Conservation (phyloP, 2,113 vertebrate species). For the Desmodus rotundus region DNA sequence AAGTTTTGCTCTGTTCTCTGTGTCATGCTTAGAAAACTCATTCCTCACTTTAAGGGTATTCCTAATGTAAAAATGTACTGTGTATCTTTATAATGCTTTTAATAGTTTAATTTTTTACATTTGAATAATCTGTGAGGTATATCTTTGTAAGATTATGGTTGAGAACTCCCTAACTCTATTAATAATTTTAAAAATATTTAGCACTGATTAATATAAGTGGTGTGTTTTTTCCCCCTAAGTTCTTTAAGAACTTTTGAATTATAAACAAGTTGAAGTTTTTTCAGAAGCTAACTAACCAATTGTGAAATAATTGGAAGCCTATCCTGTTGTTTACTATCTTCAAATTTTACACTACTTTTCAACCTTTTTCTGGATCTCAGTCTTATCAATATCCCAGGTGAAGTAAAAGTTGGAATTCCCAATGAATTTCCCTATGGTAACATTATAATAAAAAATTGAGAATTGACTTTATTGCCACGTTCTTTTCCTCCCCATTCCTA, state of each 20-base stretch:
- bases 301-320: not conserved
- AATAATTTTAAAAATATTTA: not conserved
- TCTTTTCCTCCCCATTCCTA: not conserved
- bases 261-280: not conserved
- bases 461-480: not conserved
- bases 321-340: not conserved
- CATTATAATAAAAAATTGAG: not conserved
- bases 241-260: slow-evolving; percentile 25
- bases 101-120: not conserved
- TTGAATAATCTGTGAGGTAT: not conserved
- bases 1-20: not conserved
- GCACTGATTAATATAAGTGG: not conserved
- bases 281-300: not conserved
- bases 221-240: not conserved
- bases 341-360: not conserved
- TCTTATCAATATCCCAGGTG: not conserved
- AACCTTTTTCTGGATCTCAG: not conserved
- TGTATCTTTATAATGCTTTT: not conserved
- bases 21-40: not conserved
- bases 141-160: not conserved
- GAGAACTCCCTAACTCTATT: not conserved
- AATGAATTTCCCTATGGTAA: not conserved
- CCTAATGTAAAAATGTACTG: not conserved
- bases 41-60: not conserved
- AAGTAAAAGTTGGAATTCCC: slow-evolving; percentile 25